phyloP scores from a whole-genome alignment of 2,113 vertebrate genomes.

The Gymnogyps californianus region DNA sequence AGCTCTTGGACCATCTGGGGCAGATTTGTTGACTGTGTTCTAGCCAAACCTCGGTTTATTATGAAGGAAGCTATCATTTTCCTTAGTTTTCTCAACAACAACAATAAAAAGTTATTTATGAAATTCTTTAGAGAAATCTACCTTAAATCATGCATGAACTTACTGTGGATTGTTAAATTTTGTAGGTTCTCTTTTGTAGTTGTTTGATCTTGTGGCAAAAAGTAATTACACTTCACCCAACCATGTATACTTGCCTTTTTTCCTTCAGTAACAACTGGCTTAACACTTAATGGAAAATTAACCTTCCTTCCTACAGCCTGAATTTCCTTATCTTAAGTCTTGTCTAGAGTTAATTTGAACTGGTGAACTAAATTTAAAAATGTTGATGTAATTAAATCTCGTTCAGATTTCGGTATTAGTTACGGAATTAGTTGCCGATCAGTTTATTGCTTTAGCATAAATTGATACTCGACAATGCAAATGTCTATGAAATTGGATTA shows the following conservation, averaged over 20 bases:
- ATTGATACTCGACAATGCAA: background rate
- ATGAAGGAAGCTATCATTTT: background rate
- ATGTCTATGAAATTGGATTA: background rate
- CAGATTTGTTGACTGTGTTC: background rate
- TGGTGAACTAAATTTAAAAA: background rate
- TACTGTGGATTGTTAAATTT: background rate
- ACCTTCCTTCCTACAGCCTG: background rate
- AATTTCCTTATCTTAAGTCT: background rate
- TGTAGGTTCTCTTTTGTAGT: background rate
- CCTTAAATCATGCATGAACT: background rate
- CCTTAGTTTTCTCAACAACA: background rate
- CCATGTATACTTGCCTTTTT: background rate
- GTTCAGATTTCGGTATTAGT: background rate
- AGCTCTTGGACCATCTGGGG: background rate
- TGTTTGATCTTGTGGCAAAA: slow-evolving; percentile 5
- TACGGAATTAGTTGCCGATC: background rate
- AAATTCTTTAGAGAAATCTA: background rate
- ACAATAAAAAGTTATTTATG: background rate
- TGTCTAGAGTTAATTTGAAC: background rate
- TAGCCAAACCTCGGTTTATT: background rate
- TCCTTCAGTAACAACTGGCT: background rate
- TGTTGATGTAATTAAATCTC: background rate
- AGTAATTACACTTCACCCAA: slow-evolving; percentile 1
- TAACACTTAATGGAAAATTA: background rate
- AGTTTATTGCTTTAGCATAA: background rate